Percentiles rank a stretch among this genome's conserved stretches.
These are phyloP conservation scores for Acanthopagrus latus DNA, from an alignment of 2,797 vertebrate genomes.

Conservation along the genomic window DNA sequence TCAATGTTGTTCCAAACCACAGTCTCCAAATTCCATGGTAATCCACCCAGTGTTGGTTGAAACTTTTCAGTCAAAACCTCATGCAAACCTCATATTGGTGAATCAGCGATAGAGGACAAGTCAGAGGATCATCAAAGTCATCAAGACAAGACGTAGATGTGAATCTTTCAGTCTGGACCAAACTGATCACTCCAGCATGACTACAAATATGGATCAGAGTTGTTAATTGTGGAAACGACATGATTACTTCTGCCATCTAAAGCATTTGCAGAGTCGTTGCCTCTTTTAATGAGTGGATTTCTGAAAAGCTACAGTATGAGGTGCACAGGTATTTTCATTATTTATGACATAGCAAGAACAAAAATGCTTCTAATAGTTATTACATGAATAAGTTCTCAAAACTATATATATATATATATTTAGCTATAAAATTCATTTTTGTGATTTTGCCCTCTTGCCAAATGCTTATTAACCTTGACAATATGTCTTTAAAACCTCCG, in stretches of 20 bases:
- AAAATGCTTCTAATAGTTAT: not conserved
- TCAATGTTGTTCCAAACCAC: no score
- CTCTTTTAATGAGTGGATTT: not conserved
- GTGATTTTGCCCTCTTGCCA: conserved; percentile 14
- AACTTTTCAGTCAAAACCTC: not conserved
- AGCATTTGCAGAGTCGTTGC: not conserved
- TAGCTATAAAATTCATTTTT: conserved; percentile 13
- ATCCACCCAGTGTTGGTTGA: not conserved
- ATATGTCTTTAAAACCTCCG: conserved; percentile 36
- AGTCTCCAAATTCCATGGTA: not conserved
- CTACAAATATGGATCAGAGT: not conserved
- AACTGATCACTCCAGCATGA: not conserved
- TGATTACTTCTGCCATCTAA: not conserved
- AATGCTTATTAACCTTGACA: conserved; percentile 47
- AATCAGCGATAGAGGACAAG: not conserved
- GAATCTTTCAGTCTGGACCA: not conserved
- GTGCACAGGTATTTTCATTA: not conserved
- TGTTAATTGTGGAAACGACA: not conserved
- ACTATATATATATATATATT: not conserved
- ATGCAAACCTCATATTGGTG: not conserved
- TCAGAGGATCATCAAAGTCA: not conserved
- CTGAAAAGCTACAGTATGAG: not conserved
- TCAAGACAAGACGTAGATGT: not conserved
- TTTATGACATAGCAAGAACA: not conserved
- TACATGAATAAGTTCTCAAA: not conserved